phyloP scores from a whole-genome alignment of 2,113 vertebrate genomes.

The Anser cygnoides region DNA sequence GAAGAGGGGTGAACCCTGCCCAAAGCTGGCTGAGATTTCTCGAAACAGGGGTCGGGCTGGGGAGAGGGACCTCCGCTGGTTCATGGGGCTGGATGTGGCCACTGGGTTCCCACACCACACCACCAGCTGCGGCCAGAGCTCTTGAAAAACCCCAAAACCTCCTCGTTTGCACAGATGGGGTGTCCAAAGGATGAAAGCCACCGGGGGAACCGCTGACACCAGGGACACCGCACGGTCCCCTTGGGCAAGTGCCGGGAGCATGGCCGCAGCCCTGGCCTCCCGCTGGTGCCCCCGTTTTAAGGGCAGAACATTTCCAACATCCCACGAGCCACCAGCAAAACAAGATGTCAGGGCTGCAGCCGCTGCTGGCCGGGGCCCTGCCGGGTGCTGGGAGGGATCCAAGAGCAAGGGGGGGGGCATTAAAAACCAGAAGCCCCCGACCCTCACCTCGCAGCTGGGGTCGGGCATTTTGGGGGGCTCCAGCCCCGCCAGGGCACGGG shows the following conservation, averaged over 20 bases:
- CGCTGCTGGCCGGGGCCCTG: slow-evolving; percentile 4
- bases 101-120: rapidly evolving
- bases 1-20: background rate
- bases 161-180: rapidly evolving
- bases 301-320: slow-evolving; percentile 10
- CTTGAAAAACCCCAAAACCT: background rate
- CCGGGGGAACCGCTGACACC: background rate
- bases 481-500: rapidly evolving
- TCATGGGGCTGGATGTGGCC: background rate
- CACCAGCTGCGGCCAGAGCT: background rate
- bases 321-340: slow-evolving; percentile 45
- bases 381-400: background rate
- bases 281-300: rapidly evolving
- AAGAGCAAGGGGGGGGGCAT: background rate
- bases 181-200: background rate
- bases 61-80: background rate
- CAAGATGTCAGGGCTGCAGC: slow-evolving; percentile 48
- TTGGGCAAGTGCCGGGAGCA: background rate
- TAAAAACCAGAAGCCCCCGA: slow-evolving; percentile 27
- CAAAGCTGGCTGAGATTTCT: background rate
- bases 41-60: rapidly evolving
- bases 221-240: background rate
- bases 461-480: background rate
- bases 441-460: background rate
- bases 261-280: rapidly evolving